phyloP scores from a whole-genome alignment of 1,140 invertebrate species.

The Myzus persicae region DNA sequence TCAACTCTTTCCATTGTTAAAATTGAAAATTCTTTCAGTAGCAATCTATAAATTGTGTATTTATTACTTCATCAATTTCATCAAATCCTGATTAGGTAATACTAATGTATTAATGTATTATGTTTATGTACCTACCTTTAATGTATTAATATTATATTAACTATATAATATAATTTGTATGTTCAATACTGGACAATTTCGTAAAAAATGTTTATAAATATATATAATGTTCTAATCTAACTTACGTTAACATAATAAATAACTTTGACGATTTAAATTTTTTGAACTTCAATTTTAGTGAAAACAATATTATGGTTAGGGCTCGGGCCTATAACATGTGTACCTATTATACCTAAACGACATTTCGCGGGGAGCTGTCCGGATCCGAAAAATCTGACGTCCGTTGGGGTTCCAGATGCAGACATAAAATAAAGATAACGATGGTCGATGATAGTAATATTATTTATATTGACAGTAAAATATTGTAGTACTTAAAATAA shows the following conservation, averaged over 20 bases:
- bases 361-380: not conserved
- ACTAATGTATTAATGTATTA: not conserved
- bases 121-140: too few relatives aligned
- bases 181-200: not conserved
- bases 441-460: accelerated
- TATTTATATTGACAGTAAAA: not conserved
- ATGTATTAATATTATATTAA: not conserved
- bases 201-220: too few relatives aligned
- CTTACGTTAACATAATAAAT: not conserved
- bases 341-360: not conserved
- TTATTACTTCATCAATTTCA: not conserved
- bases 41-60: too few relatives aligned
- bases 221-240: not conserved
- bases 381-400: not conserved
- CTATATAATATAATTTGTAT: too few relatives aligned
- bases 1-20: not conserved
- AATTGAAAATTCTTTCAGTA: not conserved
- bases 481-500: not conserved
- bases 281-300: not conserved
- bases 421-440: not conserved
- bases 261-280: not conserved
- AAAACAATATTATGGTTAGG: not conserved
- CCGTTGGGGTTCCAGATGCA: too few relatives aligned
- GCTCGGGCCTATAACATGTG: not conserved
- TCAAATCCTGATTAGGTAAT: not conserved